phyloP scores from a whole-genome alignment of 1,140 invertebrate species.

The Kradibia gibbosae region DNA sequence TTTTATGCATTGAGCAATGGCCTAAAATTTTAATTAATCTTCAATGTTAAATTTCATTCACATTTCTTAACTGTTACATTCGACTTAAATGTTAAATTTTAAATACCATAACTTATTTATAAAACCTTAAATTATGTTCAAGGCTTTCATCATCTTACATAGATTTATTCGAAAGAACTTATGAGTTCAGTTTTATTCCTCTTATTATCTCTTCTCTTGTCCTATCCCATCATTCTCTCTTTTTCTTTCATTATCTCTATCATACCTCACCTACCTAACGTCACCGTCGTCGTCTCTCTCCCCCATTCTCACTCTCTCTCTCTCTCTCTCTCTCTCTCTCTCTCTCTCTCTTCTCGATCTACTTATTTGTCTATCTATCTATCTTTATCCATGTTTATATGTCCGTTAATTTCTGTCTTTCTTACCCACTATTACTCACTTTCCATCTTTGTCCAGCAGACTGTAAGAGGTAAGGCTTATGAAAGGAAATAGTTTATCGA shows the following conservation, averaged over 20 bases:
- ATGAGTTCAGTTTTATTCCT: not conserved
- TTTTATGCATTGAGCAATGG: no score
- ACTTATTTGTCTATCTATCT: not conserved
- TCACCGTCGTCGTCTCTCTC: not conserved
- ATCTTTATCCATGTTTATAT: not conserved
- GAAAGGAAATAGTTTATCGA: conserved; percentile 43
- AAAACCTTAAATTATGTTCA: not conserved
- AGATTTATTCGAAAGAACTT: conserved; percentile 4
- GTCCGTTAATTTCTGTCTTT: not conserved
- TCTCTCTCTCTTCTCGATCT: not conserved
- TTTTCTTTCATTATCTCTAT: not conserved
- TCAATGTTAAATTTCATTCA: no score
- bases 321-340: not conserved
- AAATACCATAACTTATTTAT: not conserved
- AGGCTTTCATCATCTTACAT: not conserved
- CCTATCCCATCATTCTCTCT: not conserved
- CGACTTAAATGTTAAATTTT: not conserved
- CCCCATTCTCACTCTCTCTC: not conserved
- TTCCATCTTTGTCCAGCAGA: not conserved
- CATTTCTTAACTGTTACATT: no score
- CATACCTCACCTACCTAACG: not conserved
- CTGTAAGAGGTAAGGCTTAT: not conserved
- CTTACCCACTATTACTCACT: not conserved
- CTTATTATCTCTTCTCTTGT: not conserved
- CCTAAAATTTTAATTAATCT: no score